Evolutionary conservation across 2,113 vertebrate species (phyloP).

Genomic region (Catharus minimus): DNA sequence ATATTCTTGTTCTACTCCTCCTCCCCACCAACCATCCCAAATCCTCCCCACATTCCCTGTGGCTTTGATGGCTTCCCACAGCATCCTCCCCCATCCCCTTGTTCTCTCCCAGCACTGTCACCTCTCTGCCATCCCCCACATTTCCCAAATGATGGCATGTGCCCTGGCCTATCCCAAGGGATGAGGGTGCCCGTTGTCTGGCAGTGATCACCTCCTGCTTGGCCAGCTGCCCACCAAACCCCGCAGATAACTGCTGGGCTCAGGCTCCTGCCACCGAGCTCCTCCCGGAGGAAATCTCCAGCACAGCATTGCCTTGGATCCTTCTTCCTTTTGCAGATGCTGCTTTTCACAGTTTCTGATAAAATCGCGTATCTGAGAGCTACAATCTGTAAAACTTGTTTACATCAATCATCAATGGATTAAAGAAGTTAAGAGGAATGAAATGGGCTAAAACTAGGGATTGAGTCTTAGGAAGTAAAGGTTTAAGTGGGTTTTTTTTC

Average conservation of each 20-base stretch:
- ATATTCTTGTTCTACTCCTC: slow-evolving; percentile 36
- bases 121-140: rapidly evolving
- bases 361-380: background rate
- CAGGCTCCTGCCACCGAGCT: slow-evolving; percentile 1
- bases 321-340: slow-evolving; percentile 11
- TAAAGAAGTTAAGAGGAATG: background rate
- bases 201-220: background rate
- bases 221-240: background rate
- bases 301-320: background rate
- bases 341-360: slow-evolving; percentile 4
- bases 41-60: background rate
- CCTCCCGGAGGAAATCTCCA: slow-evolving; percentile 1
- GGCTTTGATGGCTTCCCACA: background rate
- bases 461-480: background rate
- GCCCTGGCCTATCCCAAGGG: background rate
- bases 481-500: background rate
- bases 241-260: background rate
- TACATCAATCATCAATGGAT: background rate
- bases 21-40: background rate
- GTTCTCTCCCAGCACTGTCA: background rate
- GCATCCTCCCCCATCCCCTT: background rate
- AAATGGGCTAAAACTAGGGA: background rate
- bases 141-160: rapidly evolving
- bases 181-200: background rate
- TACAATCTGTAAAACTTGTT: background rate